Evolutionary conservation across 2,113 vertebrate species (phyloP).

Genomic region (Aphyosemion australe): DNA sequence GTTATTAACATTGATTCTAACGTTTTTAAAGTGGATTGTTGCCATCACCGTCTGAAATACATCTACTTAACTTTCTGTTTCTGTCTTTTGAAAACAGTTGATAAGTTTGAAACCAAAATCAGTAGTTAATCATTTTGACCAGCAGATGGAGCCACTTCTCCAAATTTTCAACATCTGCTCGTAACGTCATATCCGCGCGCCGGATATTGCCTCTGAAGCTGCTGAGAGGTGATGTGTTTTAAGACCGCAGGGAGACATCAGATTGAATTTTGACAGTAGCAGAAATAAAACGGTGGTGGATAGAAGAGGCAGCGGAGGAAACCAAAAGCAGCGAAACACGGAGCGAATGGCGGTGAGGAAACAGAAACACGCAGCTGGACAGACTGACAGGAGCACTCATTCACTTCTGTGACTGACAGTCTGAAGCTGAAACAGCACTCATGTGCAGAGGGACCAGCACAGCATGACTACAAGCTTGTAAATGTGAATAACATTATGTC

Average conservation of each 20-base stretch:
- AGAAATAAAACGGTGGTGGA: not conserved
- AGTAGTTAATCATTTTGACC: not conserved
- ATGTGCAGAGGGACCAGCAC: no score
- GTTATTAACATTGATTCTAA: no score
- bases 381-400: no score
- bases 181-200: slow-evolving; percentile 48
- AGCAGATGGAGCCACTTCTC: not conserved
- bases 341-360: slow-evolving; percentile 71
- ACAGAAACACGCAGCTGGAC: not conserved
- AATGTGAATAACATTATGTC: no score
- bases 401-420: not conserved
- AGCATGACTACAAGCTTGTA: no score
- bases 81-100: no score
- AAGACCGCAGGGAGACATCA: not conserved
- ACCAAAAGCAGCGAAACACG: slow-evolving; percentile 21
- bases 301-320: slow-evolving; percentile 29
- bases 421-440: not conserved
- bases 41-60: no score
- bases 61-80: no score
- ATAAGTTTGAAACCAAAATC: no score
- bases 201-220: slow-evolving; percentile 41
- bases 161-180: not conserved
- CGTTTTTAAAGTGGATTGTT: no score
- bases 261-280: not conserved
- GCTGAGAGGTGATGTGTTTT: slow-evolving; percentile 72